Evolutionary conservation across 1,140 invertebrate species (phyloP).

Genomic region (Amyelois transitella): DNA sequence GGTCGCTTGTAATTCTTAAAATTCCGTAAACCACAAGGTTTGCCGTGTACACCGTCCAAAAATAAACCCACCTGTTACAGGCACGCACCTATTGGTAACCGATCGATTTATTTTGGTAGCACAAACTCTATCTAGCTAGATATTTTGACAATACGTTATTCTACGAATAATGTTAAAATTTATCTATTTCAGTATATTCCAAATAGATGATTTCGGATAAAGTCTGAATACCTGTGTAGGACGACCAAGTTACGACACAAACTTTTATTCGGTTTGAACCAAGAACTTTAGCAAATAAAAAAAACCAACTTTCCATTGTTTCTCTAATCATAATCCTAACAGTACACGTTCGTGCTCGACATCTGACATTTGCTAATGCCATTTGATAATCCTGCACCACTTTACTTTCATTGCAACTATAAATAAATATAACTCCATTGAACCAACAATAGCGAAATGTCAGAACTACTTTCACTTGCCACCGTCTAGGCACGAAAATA

Average conservation of each 20-base stretch:
- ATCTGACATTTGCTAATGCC: conserved; percentile 9
- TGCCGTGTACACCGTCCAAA: conserved; percentile 15
- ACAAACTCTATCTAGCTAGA: no score
- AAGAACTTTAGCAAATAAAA: no score
- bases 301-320: not conserved
- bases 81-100: conserved; percentile 15
- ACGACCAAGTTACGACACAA: no score
- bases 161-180: no score
- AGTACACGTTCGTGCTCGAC: not conserved
- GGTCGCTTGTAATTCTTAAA: not conserved
- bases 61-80: conserved; percentile 27
- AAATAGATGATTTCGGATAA: no score
- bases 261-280: no score
- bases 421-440: conserved; percentile 8
- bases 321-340: not conserved
- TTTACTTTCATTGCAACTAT: conserved; percentile 4
- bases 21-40: conserved; percentile 13
- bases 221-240: no score
- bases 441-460: conserved; percentile 27
- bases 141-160: not conserved
- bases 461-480: conserved; percentile 28
- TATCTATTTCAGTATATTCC: no score
- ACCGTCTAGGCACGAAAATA: conserved; percentile 13
- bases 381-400: not conserved
- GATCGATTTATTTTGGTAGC: conserved; percentile 30